Conservation (phyloP, 92 coral and sea anemone species). For the Phenganax marumi region DNA sequence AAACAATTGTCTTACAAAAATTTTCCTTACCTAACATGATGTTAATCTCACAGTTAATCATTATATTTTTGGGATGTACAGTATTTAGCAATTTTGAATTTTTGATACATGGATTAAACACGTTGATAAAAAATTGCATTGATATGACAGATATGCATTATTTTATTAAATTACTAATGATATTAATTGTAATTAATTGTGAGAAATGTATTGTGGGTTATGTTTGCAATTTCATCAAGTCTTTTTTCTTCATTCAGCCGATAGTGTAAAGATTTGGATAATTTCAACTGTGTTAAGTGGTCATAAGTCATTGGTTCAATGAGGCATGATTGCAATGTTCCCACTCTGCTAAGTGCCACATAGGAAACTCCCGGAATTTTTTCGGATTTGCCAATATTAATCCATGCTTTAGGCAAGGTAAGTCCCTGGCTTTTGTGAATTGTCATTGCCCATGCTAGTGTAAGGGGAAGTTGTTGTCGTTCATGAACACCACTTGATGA, state of each 20-base stretch:
- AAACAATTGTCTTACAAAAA: no score
- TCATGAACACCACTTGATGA: slow-evolving; percentile 34
- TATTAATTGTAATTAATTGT: not conserved
- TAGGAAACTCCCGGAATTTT: slow-evolving; percentile 57
- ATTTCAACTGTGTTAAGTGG: slow-evolving; percentile 12
- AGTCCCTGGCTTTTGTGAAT: slow-evolving; percentile 46
- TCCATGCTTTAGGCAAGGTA: slow-evolving; percentile 61
- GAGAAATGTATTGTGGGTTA: slow-evolving; percentile 20
- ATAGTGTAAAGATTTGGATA: slow-evolving; percentile 16
- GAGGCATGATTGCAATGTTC: slow-evolving; percentile 34
- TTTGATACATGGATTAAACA: not conserved
- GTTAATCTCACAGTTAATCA: not conserved
- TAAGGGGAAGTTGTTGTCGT: slow-evolving; percentile 54
- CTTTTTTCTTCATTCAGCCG: slow-evolving; percentile 35
- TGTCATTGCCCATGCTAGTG: slow-evolving; percentile 45
- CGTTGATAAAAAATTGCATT: not conserved
- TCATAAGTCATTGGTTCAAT: slow-evolving; percentile 35
- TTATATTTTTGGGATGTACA: not conserved
- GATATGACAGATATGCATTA: not conserved
- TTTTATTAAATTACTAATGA: not conserved
- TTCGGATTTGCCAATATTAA: slow-evolving; percentile 43
- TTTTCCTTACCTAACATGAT: not conserved
- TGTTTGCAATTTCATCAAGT: slow-evolving; percentile 7
- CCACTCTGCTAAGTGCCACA: slow-evolving; percentile 51
- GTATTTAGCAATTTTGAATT: not conserved